Percentiles rank a stretch among this genome's conserved stretches.
phyloP scores from a whole-genome alignment of 2,797 vertebrate species.

The Pelodytes ibericus region DNA sequence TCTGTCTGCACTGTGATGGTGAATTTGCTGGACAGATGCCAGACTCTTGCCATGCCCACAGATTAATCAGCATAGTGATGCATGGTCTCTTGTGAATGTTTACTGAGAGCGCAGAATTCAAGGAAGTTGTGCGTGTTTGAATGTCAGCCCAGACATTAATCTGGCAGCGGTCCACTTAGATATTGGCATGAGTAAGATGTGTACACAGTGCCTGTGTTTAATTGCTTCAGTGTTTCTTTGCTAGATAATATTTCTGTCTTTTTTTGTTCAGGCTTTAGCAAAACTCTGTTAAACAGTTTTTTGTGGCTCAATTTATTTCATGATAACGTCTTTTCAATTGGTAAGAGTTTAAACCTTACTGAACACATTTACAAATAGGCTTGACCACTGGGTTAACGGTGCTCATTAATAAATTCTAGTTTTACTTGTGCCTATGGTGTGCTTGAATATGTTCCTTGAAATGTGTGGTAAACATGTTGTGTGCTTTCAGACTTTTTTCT shows the following conservation, averaged over 20 bases:
- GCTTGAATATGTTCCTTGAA: no score
- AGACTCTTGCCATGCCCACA: slow-evolving; percentile 29
- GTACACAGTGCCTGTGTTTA: slow-evolving; percentile 72
- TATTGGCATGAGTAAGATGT: slow-evolving; percentile 72
- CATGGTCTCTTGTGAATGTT: slow-evolving; percentile 59
- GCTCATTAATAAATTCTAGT: no score
- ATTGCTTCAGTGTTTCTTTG: slow-evolving; percentile 67
- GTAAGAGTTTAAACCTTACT: no score
- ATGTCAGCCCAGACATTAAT: slow-evolving; percentile 69
- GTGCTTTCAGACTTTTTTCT: no score
- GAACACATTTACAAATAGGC: no score
- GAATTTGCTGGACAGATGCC: slow-evolving; percentile 36
- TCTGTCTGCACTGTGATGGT: slow-evolving; percentile 18
- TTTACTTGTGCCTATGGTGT: no score
- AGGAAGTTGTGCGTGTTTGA: slow-evolving; percentile 69
- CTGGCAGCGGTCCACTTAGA: slow-evolving; percentile 72
- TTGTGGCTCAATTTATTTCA: not conserved
- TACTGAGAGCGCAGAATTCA: slow-evolving; percentile 63
- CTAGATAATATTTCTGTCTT: slow-evolving; percentile 72
- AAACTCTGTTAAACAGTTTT: not conserved
- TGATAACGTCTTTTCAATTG: no score
- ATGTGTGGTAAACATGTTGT: no score
- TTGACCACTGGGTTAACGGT: no score
- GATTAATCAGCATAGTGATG: slow-evolving; percentile 33
- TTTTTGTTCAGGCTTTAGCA: slow-evolving; percentile 59